phyloP scores from a whole-genome alignment of 2,113 vertebrate genomes.

The Sinocyclocheilus rhinocerous region DNA sequence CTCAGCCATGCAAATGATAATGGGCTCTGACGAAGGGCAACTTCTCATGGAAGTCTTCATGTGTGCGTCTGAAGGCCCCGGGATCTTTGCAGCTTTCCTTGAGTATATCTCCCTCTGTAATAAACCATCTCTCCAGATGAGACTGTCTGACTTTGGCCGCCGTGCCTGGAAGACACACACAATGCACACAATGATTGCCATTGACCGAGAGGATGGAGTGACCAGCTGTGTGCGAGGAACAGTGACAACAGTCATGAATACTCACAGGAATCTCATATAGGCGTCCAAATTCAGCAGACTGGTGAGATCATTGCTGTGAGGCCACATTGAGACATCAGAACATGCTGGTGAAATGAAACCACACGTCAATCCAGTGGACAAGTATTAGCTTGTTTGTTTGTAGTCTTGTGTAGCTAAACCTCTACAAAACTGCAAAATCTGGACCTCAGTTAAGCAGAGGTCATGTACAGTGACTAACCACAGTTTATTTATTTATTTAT shows the following conservation, averaged over 20 bases:
- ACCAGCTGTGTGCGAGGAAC: slow-evolving; percentile 59
- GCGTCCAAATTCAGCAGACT: slow-evolving; percentile 13
- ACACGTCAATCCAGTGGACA: neutral
- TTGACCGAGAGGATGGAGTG: slow-evolving; percentile 54
- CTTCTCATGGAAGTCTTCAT: slow-evolving; percentile 33
- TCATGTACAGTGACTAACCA: no score
- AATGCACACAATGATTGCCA: slow-evolving; percentile 54
- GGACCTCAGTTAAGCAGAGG: no score
- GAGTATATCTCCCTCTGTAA: slow-evolving; percentile 47
- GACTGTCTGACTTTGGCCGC: slow-evolving; percentile 5
- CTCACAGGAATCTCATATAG: neutral
- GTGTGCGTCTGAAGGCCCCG: neutral
- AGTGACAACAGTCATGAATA: slow-evolving; percentile 27
- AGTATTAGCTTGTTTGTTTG: neutral
- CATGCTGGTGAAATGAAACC: neutral
- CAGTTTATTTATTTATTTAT: no score
- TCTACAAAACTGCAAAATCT: no score
- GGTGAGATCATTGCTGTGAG: slow-evolving; percentile 58
- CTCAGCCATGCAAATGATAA: slow-evolving; percentile 10
- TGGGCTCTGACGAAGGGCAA: neutral
- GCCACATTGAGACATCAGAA: slow-evolving; percentile 44
- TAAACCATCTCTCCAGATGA: slow-evolving; percentile 46
- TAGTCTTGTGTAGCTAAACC: neutral
- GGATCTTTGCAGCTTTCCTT: slow-evolving; percentile 10
- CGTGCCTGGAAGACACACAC: slow-evolving; percentile 53